These are phyloP conservation scores for Craterocephalus amniculus DNA, from an alignment of 2,797 vertebrate genomes.

Conservation along the genomic window DNA sequence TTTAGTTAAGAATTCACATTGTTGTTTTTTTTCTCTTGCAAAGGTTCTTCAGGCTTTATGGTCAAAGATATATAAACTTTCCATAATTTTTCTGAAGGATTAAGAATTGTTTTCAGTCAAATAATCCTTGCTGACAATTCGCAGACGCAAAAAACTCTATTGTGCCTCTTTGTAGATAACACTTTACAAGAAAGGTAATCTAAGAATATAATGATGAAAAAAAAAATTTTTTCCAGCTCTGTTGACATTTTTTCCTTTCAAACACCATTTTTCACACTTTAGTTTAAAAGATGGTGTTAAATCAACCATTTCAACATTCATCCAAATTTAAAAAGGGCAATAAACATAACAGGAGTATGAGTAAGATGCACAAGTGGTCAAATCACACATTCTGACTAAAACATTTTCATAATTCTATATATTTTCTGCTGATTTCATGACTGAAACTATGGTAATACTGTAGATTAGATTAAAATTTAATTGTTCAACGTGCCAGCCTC, in stretches of 20 bases:
- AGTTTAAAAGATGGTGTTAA: too few species aligned
- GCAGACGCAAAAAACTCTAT: not conserved
- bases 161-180: not conserved
- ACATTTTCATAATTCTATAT: not conserved
- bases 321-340: not conserved
- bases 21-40: too few species aligned
- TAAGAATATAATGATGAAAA: not conserved
- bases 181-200: not conserved
- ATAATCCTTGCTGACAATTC: not conserved
- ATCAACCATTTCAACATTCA: constrained; percentile 3
- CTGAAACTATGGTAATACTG: not conserved
- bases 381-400: constrained; percentile 5
- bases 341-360: not conserved
- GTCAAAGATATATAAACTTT: not conserved
- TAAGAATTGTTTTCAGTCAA: not conserved
- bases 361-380: not conserved
- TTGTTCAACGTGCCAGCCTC: too few species aligned
- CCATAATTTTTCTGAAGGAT: not conserved
- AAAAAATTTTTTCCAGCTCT: too few species aligned
- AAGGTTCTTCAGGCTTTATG: not conserved
- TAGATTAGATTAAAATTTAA: too few species aligned
- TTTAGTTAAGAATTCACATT: not conserved
- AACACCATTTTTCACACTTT: not conserved
- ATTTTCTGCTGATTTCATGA: not conserved
- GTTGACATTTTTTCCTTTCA: not conserved